Evolutionary conservation across 2,113 vertebrate genomes (phyloP).

Genomic region (Manacus vitellinus): DNA sequence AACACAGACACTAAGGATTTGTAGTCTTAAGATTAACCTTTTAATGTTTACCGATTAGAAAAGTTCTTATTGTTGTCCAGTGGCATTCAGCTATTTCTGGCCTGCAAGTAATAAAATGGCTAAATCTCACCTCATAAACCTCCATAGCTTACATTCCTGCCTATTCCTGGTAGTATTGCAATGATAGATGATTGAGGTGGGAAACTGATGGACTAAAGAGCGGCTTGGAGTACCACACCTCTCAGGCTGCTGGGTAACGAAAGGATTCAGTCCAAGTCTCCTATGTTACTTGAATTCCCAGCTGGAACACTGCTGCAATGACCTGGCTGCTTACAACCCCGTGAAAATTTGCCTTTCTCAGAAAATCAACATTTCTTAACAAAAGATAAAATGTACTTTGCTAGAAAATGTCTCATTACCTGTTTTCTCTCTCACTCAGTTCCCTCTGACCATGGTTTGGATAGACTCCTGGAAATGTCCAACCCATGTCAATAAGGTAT

Average conservation of each 20-base stretch:
- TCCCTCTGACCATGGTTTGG: neutral
- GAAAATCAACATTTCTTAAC: neutral
- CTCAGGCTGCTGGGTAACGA: neutral
- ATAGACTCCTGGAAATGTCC: neutral
- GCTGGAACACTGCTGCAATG: neutral
- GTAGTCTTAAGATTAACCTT: slow-evolving; percentile 1
- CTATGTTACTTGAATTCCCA: neutral
- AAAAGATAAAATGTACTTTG: neutral
- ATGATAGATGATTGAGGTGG: neutral
- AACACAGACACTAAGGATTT: neutral
- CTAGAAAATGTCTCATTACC: neutral
- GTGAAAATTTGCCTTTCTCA: neutral
- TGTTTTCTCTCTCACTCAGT: neutral
- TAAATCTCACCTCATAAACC: slow-evolving; percentile 46
- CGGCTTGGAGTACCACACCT: neutral
- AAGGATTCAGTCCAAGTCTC: neutral
- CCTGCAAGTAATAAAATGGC: slow-evolving; percentile 2
- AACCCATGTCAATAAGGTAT: neutral
- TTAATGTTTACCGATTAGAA: neutral
- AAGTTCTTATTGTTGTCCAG: neutral
- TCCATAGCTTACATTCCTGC: slow-evolving; percentile 10
- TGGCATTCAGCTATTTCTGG: slow-evolving; percentile 6
- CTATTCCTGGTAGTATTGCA: neutral
- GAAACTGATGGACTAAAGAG: neutral
- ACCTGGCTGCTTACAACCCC: neutral